phyloP scores from a whole-genome alignment of 2,113 vertebrate genomes.

The Osmerus mordax region DNA sequence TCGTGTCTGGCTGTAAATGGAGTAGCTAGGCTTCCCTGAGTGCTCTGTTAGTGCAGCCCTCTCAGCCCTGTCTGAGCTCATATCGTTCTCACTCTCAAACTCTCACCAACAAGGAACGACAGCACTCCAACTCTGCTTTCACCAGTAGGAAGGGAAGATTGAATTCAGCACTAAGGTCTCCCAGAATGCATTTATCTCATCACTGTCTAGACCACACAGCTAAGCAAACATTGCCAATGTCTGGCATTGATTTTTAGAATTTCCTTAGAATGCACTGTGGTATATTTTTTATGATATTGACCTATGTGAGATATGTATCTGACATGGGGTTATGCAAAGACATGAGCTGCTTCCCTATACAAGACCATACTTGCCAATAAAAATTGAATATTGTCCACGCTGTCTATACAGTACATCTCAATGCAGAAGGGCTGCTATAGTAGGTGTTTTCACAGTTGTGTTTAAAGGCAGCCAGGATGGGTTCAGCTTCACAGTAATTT shows the following conservation, averaged over 20 bases:
- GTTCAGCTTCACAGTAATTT: constrained; percentile 45
- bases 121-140: neutral
- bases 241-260: constrained; percentile 8
- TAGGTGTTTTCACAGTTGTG: constrained; percentile 18
- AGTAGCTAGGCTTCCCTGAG: constrained; percentile 7
- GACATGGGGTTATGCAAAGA: neutral
- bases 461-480: constrained; percentile 7
- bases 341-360: neutral
- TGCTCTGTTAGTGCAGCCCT: constrained; percentile 17
- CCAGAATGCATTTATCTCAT: neutral
- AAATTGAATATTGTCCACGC: neutral
- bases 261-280: neutral
- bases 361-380: neutral
- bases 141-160: constrained; percentile 5
- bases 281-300: constrained; percentile 1
- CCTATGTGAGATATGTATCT: neutral
- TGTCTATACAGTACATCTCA: constrained; percentile 3
- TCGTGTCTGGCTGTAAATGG: constrained; percentile 23
- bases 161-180: neutral
- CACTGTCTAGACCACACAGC: neutral
- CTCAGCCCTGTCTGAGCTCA: constrained; percentile 14
- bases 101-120: constrained; percentile 10
- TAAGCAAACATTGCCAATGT: neutral
- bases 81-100: constrained; percentile 27
- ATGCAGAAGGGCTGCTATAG: neutral